phyloP scores from a whole-genome alignment of 2,797 vertebrate species.

The Enteromius afrohamiltoni region DNA sequence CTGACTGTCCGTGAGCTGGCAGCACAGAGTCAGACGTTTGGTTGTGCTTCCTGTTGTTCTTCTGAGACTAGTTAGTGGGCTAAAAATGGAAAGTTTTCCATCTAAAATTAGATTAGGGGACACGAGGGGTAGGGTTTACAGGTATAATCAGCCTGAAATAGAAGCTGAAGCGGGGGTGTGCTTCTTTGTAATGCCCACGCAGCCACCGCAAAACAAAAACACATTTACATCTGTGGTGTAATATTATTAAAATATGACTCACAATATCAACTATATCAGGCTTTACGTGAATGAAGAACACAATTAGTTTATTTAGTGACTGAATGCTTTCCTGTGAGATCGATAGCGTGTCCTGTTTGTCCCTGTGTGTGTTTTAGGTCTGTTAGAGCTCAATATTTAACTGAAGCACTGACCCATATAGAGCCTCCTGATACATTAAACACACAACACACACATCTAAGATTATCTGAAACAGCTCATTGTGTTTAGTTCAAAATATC shows the following conservation, averaged over 20 bases:
- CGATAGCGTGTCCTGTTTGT: slow-evolving; percentile 54
- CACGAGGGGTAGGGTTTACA: slow-evolving; percentile 47
- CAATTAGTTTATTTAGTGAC: slow-evolving; percentile 1
- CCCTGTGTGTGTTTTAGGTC: slow-evolving; percentile 31
- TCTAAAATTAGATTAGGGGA: slow-evolving; percentile 76
- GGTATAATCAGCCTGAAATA: slow-evolving; percentile 43
- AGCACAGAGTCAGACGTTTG: slow-evolving; percentile 49
- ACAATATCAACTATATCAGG: not conserved
- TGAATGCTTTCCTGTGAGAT: slow-evolving; percentile 41
- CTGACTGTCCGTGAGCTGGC: slow-evolving; percentile 35
- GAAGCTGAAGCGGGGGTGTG: slow-evolving; percentile 49
- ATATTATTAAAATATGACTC: not conserved
- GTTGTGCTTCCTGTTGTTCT: slow-evolving; percentile 83
- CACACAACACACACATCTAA: slow-evolving; percentile 14
- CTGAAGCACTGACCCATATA: slow-evolving; percentile 64
- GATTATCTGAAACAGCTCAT: not conserved
- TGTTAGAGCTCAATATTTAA: slow-evolving; percentile 49
- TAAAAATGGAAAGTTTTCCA: slow-evolving; percentile 78
- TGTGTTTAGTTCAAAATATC: not conserved
- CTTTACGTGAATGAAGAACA: not conserved
- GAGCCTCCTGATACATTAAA: slow-evolving; percentile 29
- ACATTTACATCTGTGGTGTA: not conserved
- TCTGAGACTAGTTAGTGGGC: slow-evolving; percentile 73
- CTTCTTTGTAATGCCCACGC: slow-evolving; percentile 27
- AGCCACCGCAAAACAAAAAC: slow-evolving; percentile 12